These are phyloP conservation scores for Macrosteles quadrilineatus DNA, from an alignment of 1,140 invertebrate genomes.

Conservation along the genomic window DNA sequence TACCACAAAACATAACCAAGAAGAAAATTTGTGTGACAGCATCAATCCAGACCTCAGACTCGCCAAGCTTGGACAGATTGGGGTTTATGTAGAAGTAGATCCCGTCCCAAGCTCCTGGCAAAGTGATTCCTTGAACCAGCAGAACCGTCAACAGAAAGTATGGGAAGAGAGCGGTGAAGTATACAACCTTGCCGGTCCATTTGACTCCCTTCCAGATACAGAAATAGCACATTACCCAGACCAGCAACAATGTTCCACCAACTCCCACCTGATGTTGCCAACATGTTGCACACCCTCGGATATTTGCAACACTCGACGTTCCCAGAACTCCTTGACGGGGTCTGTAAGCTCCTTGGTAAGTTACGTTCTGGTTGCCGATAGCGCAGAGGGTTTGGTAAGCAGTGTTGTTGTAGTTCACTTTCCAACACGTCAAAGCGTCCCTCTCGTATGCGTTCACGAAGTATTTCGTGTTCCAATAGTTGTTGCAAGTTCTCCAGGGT, in stretches of 20 bases:
- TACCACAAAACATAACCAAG: too few species aligned
- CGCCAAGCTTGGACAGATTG: conserved; percentile 79
- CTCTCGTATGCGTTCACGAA: conserved; percentile 83
- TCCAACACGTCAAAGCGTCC: conserved; percentile 68
- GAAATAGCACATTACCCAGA: conserved; percentile 95
- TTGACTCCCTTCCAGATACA: conserved; percentile 98
- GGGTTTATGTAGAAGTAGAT: conserved; percentile 92
- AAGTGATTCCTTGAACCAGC: conserved; percentile 85
- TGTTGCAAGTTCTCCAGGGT: conserved; percentile 94
- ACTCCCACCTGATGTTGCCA: conserved; percentile 84
- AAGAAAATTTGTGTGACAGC: conserved; percentile 98
- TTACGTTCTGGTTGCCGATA: conserved; percentile 69
- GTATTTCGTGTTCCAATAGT: conserved; percentile 87
- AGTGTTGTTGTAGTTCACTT: conserved; percentile 54
- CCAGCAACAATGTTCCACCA: conserved; percentile 84
- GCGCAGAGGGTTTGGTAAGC: conserved; percentile 60
- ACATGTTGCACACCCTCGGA: conserved; percentile 82
- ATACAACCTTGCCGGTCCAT: conserved; percentile 95
- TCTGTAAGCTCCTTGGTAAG: conserved; percentile 70
- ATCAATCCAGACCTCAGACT: conserved; percentile 94
- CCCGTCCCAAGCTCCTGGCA: conserved; percentile 89
- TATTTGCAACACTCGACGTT: conserved; percentile 84
- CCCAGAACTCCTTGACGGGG: conserved; percentile 96
- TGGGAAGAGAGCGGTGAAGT: conserved; percentile 94
- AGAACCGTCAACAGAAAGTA: conserved; percentile 88